These are phyloP conservation scores for Hypercompe scribonia DNA, from an alignment of 2,888 invertebrate species.

Conservation along the genomic window DNA sequence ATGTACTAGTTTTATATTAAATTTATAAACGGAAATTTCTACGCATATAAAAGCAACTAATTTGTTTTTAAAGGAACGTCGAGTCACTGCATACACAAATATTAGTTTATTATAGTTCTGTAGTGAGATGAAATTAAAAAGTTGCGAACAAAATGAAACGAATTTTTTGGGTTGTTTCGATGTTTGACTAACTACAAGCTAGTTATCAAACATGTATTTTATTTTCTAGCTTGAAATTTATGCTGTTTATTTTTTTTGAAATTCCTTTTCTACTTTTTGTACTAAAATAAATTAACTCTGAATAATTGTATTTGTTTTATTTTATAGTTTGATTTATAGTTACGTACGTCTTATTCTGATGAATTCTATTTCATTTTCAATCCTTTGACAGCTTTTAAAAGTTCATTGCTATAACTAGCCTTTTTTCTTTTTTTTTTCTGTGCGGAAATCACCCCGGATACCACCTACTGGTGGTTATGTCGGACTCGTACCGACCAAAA, in stretches of 20 bases:
- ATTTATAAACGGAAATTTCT: neutral
- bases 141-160: neutral
- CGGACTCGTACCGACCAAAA: too few species aligned
- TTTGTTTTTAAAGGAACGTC: neutral
- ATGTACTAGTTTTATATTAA: neutral
- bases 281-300: neutral
- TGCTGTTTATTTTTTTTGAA: neutral
- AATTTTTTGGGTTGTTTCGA: neutral
- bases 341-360: too few species aligned
- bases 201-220: neutral
- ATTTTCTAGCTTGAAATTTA: neutral
- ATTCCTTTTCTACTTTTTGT: neutral
- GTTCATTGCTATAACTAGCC: too few species aligned
- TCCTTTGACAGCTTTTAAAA: too few species aligned
- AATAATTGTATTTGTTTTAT: neutral
- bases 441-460: too few species aligned
- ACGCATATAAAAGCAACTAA: neutral
- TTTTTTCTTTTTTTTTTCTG: too few species aligned
- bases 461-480: too few species aligned
- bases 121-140: neutral
- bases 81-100: neutral
- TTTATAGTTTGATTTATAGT: neutral
- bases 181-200: neutral
- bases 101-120: neutral
- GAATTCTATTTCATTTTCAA: too few species aligned